Percentiles rank a stretch among this genome's conserved stretches.
Evolutionary conservation across 2,888 invertebrate species (phyloP).

Genomic region (Fragum sueziense): DNA sequence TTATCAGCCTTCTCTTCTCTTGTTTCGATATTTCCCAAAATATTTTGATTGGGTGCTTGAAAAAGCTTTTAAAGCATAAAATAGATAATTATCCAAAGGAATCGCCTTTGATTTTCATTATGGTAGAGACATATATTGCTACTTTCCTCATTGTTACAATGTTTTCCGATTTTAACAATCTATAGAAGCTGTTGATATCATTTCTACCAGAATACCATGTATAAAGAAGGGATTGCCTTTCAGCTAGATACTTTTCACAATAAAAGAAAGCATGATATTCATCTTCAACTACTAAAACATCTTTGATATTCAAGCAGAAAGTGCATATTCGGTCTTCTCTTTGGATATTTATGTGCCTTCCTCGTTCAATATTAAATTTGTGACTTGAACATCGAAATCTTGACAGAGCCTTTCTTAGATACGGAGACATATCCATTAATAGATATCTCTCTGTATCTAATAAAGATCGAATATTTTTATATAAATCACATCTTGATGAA

Average conservation of each 20-base stretch:
- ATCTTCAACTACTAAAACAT: too few relatives aligned
- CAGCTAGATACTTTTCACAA: neutral
- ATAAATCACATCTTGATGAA: slow-evolving; percentile 25
- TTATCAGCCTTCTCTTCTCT: too few relatives aligned
- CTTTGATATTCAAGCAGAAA: neutral
- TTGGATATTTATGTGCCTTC: slow-evolving; percentile 5
- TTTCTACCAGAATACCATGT: slow-evolving; percentile 12
- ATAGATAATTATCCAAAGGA: too few relatives aligned
- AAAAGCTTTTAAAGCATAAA: too few relatives aligned
- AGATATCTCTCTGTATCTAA: slow-evolving; percentile 29
- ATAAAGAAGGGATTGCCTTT: too few relatives aligned
- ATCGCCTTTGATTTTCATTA: too few relatives aligned
- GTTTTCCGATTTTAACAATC: slow-evolving; percentile 7
- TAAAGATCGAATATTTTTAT: slow-evolving; percentile 19
- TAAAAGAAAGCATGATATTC: slow-evolving; percentile 29
- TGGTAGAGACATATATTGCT: neutral
- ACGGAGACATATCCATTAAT: slow-evolving; percentile 20
- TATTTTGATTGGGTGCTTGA: too few relatives aligned
- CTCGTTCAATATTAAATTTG: too few relatives aligned
- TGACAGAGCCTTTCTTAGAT: slow-evolving; percentile 21
- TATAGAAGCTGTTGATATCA: too few relatives aligned
- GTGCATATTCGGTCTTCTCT: slow-evolving; percentile 19
- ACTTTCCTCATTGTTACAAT: slow-evolving; percentile 2
- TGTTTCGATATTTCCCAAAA: too few relatives aligned
- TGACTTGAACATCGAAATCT: slow-evolving; percentile 31